Base-by-base conservation (phyloP, 2,888 invertebrate species). In the Tetranychus truncatus region DNA sequence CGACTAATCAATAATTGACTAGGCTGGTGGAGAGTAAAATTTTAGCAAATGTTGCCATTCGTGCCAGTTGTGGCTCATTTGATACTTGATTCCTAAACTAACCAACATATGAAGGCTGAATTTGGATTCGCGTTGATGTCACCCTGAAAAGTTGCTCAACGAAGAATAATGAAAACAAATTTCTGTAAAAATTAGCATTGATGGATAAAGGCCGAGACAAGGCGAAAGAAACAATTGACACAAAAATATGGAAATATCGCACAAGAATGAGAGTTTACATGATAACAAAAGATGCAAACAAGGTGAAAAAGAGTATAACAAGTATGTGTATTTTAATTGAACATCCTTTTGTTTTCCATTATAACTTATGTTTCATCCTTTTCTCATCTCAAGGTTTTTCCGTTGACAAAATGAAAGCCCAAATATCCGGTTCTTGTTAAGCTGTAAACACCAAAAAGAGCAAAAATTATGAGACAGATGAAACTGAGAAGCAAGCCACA, bases 401-500 rank as follows among this genome's bases (percentile, higher is more conserved):
- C 46, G 15, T 65, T 55, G 20, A 18, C 71, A 45, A 55, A 72
- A 18, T 71, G 66, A 46, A 73, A 69, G 72, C 21, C 65, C 72
- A 73, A 46, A 66, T 44, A 73, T 45, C 18, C n/a, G 20, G 66
- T 76, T 76, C 76, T 34, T 34, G 34, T 34, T 34, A 34, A 34
- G 34, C 34, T 34, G 34, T 34, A 34, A 34, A 34, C 34, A 34
- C 34, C 34, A 76, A 77, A 77, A 77, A 34, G 9, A 72, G 77
- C 76, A 74, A 75, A 76, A 76, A 76, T 75, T 76, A 75, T 75
- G 75, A 55, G 45, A 44, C 34, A 72, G 73, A 74, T 71, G 74
- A 71, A 74, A 66, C 45, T 34, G 69, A 66, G 34, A 20, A 45
- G 74, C 15, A 74, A 73, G 71, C 45, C 71, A 73, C 74, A 74